Conservation (phyloP, 2,113 vertebrate species). For the Heptranchias perlo region DNA sequence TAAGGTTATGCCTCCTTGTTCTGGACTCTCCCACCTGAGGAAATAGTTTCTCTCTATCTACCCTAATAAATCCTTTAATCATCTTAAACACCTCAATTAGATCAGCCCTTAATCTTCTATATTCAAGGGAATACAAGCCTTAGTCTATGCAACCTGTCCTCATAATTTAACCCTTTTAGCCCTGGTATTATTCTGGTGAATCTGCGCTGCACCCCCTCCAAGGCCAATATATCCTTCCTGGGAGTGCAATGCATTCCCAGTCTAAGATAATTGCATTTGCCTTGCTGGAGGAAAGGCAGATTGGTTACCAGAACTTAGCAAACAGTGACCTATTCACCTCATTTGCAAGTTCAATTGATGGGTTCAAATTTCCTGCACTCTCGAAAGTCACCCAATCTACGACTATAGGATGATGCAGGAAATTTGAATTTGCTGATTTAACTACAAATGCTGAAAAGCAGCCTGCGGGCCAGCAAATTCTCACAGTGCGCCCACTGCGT, state of each 20-base stretch:
- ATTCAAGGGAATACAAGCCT: too few species aligned
- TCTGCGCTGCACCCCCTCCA: too few species aligned
- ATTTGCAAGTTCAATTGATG: background rate
- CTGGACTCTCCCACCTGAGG: too few species aligned
- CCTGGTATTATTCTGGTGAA: too few species aligned
- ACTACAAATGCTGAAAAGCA: background rate
- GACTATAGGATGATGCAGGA: background rate
- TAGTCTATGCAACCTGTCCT: too few species aligned
- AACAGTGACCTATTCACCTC: background rate
- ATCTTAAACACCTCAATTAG: too few species aligned
- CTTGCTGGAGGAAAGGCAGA: background rate
- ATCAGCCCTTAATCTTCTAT: too few species aligned
- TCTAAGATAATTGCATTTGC: slow-evolving; percentile 13
- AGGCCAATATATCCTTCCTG: too few species aligned
- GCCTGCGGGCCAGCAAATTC: background rate
- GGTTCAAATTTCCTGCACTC: background rate
- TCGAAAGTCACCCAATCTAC: background rate
- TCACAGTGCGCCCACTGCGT: background rate
- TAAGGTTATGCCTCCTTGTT: too few species aligned
- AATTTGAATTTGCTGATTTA: background rate
- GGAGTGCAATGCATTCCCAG: background rate
- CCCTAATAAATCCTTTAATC: too few species aligned
- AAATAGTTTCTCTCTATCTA: too few species aligned
- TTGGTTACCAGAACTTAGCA: background rate
- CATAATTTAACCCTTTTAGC: too few species aligned